A percentile compares a stretch with the other conserved stretches of the same genome.
Evolutionary conservation across 92 coral and sea anemone species (phyloP).

Genomic region (Palythoa grandiflora): DNA sequence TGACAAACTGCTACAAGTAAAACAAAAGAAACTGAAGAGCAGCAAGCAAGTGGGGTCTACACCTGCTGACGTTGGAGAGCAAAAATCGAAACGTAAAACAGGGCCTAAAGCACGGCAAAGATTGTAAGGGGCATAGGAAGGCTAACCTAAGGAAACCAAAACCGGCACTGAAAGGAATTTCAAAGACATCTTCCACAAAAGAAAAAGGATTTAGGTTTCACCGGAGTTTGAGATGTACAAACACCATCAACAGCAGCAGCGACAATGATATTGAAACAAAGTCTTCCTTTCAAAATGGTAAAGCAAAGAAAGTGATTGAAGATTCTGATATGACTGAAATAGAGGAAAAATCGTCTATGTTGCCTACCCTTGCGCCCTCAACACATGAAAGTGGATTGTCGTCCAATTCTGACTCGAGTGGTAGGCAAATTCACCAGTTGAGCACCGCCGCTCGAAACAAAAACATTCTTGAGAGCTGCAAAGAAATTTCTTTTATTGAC

Average conservation of each 20-base stretch:
- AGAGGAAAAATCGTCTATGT: not conserved
- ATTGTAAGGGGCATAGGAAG: not conserved
- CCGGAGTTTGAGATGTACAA: slow-evolving; percentile 17
- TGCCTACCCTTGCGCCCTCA: not conserved
- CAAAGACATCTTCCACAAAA: slow-evolving; percentile 25
- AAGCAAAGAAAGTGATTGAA: slow-evolving; percentile 21
- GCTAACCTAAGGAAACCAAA: not conserved
- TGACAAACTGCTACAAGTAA: not conserved
- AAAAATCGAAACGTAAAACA: slow-evolving; percentile 13
- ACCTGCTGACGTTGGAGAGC: not conserved
- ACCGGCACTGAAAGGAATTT: not conserved
- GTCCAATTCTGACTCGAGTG: not conserved
- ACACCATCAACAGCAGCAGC: slow-evolving; percentile 12
- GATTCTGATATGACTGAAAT: slow-evolving; percentile 18
- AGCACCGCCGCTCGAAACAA: no score
- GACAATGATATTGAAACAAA: slow-evolving; percentile 32
- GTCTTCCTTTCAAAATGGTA: not conserved
- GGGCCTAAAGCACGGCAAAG: slow-evolving; percentile 3
- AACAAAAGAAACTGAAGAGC: not conserved
- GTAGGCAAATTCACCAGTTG: slow-evolving; percentile 5
- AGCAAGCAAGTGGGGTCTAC: slow-evolving; percentile 24
- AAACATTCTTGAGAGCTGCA: no score
- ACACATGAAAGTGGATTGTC: slow-evolving; percentile 22
- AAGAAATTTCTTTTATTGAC: no score
- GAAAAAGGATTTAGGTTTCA: slow-evolving; percentile 9